These are phyloP conservation scores for Pristionchus arcanus DNA, from an alignment of 2,888 invertebrate genomes.

Conservation along the genomic window DNA sequence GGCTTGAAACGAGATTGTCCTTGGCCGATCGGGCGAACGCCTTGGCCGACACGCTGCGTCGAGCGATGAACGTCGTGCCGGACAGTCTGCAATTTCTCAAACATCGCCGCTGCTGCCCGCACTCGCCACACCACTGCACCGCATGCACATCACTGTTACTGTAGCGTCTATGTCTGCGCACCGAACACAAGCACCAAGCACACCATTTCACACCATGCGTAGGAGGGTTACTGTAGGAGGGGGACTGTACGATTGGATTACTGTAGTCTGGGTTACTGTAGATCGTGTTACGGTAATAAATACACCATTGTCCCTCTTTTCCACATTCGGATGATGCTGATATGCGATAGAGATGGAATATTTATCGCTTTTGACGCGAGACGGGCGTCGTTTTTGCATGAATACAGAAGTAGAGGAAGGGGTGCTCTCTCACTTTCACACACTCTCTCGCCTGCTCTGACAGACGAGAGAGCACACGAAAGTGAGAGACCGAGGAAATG, in stretches of 20 bases:
- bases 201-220: conserved; percentile 24
- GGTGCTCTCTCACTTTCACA: neutral
- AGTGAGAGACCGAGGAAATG: neutral
- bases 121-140: conserved; percentile 21
- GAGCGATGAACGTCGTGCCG: conserved; percentile 49
- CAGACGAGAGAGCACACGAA: neutral
- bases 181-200: neutral
- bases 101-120: neutral
- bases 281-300: neutral
- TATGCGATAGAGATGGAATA: conserved; percentile 24
- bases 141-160: neutral
- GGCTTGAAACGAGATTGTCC: neutral
- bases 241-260: neutral
- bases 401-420: neutral
- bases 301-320: neutral
- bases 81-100: conserved; percentile 41
- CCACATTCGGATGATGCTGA: neutral
- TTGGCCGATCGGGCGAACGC: conserved; percentile 32
- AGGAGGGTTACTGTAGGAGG: neutral
- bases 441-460: neutral
- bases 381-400: conserved; percentile 16
- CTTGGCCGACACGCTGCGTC: conserved; percentile 35
- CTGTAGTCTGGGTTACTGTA: neutral
- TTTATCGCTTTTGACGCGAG: conserved; percentile 28
- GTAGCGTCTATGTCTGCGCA: neutral